Evolutionary conservation across 2,888 invertebrate species (phyloP).

Genomic region (Siphlonurus alternatus): DNA sequence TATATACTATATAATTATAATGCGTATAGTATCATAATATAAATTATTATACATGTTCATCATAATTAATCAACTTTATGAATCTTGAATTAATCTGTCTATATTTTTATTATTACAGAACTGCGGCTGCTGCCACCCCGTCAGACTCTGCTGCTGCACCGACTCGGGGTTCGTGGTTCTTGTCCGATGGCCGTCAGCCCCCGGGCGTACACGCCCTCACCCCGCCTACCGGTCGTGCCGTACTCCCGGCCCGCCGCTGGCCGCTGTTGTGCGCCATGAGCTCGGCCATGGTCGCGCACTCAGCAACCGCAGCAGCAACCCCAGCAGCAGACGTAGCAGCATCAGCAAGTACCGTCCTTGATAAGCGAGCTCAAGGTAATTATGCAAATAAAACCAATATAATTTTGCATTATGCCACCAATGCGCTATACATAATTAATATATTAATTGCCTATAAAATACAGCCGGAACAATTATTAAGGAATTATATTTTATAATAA

Average conservation of each 20-base stretch:
- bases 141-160: background rate
- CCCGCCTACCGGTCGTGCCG: background rate
- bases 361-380: background rate
- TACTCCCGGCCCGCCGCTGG: background rate
- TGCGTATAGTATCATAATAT: too few relatives aligned
- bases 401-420: too few relatives aligned
- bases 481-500: too few relatives aligned
- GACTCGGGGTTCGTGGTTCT: background rate
- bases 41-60: too few relatives aligned
- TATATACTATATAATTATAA: too few relatives aligned
- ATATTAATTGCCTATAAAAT: too few relatives aligned
- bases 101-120: background rate
- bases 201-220: background rate
- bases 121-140: background rate
- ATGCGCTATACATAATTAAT: too few relatives aligned
- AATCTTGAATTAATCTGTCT: too few relatives aligned
- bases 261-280: slow-evolving; percentile 11
- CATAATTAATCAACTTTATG: too few relatives aligned
- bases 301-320: slow-evolving; percentile 3
- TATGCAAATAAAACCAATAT: background rate
- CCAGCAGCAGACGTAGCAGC: slow-evolving; percentile 4
- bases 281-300: slow-evolving; percentile 15
- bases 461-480: too few relatives aligned
- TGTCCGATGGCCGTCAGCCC: background rate
- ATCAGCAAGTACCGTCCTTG: slow-evolving; percentile 3